Evolutionary conservation across 1,140 invertebrate genomes (phyloP).

Genomic region (Marisa cornuarietis): DNA sequence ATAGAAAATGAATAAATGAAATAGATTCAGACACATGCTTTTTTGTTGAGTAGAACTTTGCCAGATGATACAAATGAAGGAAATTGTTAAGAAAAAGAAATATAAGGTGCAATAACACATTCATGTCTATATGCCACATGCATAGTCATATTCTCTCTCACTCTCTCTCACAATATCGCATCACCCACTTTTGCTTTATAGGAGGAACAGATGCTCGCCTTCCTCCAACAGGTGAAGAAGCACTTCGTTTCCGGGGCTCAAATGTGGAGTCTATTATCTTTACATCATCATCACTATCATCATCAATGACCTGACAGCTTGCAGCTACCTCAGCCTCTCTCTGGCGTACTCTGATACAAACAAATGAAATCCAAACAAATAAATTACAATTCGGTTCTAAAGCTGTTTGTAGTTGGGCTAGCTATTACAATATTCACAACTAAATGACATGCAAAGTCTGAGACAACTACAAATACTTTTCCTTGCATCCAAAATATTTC

Average conservation of each 20-base stretch:
- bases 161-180: not conserved
- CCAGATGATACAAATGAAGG: not conserved
- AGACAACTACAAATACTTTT: not conserved
- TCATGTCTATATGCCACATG: too few species aligned
- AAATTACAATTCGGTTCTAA: not conserved
- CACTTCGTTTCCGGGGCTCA: slow-evolving; percentile 28
- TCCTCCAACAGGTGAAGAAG: not conserved
- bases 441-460: not conserved
- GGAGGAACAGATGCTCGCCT: not conserved
- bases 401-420: not conserved
- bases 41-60: not conserved
- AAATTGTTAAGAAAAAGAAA: too few species aligned
- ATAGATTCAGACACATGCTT: not conserved
- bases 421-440: not conserved
- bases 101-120: slow-evolving; percentile 7
- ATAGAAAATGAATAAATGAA: not conserved
- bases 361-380: not conserved
- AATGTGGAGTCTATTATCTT: slow-evolving; percentile 40
- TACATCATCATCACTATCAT: slow-evolving; percentile 47
- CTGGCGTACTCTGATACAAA: slow-evolving; percentile 20
- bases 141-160: not conserved
- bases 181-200: not conserved
- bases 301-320: slow-evolving; percentile 25
- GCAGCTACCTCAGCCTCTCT: slow-evolving; percentile 28
- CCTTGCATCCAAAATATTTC: too few species aligned